These are phyloP conservation scores for Columbina picui DNA, from an alignment of 2,113 vertebrate genomes.

Conservation along the genomic window DNA sequence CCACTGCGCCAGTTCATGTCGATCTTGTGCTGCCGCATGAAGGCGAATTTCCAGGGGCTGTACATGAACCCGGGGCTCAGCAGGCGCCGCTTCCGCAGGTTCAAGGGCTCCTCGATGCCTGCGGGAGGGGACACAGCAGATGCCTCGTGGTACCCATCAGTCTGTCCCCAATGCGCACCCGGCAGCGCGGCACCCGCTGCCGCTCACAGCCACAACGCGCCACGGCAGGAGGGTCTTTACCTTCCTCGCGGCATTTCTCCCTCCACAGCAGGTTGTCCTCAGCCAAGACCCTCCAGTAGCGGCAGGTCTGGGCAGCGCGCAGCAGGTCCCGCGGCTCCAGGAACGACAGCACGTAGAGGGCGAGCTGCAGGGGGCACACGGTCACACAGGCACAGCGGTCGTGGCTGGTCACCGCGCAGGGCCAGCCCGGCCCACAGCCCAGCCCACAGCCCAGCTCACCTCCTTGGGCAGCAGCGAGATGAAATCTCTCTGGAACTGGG, in stretches of 20 bases:
- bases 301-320: constrained; percentile 52
- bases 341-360: constrained; percentile 50
- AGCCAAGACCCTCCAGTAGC: constrained; percentile 68
- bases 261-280: constrained; percentile 70
- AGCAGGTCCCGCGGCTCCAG: constrained; percentile 68
- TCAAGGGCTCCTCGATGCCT: constrained; percentile 70
- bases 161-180: too few species aligned
- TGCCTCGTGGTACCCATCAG: rapidly evolving
- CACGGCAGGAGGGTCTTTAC: neutral
- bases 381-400: rapidly evolving
- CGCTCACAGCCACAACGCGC: neutral
- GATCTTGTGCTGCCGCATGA: constrained; percentile 67
- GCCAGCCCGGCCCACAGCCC: too few species aligned
- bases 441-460: constrained; percentile 14
- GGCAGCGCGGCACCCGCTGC: neutral
- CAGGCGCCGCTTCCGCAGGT: constrained; percentile 50
- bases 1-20: constrained; percentile 72
- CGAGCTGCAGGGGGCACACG: neutral
- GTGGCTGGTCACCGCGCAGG: rapidly evolving
- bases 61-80: constrained; percentile 71
- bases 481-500: constrained; percentile 75
- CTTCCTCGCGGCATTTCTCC: constrained; percentile 71
- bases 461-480: constrained; percentile 75
- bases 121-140: rapidly evolving
- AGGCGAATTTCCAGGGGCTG: constrained; percentile 73